These are phyloP conservation scores for Oncorhynchus nerka DNA, from an alignment of 2,113 vertebrate species.

Conservation along the genomic window DNA sequence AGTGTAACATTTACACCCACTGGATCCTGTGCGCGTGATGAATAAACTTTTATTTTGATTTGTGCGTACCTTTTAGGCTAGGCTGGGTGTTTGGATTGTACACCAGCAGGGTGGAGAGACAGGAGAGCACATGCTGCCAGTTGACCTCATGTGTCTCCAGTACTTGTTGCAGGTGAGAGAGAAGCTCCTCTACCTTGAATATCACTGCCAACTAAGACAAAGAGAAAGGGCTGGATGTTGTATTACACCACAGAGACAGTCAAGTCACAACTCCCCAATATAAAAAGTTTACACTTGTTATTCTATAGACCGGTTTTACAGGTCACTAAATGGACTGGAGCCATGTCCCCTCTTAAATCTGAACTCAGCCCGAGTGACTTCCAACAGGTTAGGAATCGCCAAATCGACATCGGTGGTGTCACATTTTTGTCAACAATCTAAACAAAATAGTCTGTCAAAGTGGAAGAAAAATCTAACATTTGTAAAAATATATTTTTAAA, in stretches of 20 bases:
- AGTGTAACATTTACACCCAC: no score
- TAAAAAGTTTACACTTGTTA: neutral
- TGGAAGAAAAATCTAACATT: no score
- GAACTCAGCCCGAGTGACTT: no score
- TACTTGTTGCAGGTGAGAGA: slow-evolving; percentile 79
- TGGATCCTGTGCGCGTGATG: neutral
- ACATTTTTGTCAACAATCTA: no score
- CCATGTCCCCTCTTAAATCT: no score
- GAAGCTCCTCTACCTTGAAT: slow-evolving; percentile 72
- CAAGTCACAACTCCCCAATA: neutral
- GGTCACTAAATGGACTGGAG: no score
- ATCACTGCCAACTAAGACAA: slow-evolving; percentile 75
- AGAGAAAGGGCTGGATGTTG: neutral
- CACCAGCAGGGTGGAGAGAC: slow-evolving; percentile 80
- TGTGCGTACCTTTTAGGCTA: slow-evolving; percentile 75
- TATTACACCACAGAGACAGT: neutral
- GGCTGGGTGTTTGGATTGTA: slow-evolving; percentile 73
- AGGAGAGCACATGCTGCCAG: slow-evolving; percentile 88
- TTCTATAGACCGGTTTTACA: neutral
- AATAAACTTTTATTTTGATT: no score
- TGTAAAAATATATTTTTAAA: no score
- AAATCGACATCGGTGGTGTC: no score
- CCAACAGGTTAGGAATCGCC: no score
- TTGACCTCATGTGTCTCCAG: slow-evolving; percentile 88
- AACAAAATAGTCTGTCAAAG: no score